A percentile compares a stretch with the other conserved stretches of the same genome.
These are phyloP conservation scores for Nautilus pompilius DNA, from an alignment of 1,140 invertebrate genomes.

Conservation along the genomic window DNA sequence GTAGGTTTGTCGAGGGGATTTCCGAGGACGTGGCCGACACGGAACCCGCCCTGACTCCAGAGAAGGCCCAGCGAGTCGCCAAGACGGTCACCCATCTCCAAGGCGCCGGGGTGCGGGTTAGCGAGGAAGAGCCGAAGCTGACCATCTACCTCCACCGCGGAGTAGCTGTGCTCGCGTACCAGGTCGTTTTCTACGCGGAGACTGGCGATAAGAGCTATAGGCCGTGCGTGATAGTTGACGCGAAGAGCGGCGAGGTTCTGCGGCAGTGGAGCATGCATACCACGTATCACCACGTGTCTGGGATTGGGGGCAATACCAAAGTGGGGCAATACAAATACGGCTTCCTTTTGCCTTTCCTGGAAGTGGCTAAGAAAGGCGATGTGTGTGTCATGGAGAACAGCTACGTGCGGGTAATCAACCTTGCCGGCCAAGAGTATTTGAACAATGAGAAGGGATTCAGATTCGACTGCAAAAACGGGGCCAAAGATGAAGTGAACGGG, in stretches of 20 bases:
- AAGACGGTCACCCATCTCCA: not conserved
- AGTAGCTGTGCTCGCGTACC: slow-evolving; percentile 10
- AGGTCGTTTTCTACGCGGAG: slow-evolving; percentile 7
- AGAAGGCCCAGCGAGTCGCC: slow-evolving; percentile 1
- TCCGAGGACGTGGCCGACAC: slow-evolving; percentile 3
- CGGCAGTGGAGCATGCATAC: slow-evolving; percentile 13
- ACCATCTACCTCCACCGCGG: not conserved
- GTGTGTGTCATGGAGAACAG: slow-evolving; percentile 24
- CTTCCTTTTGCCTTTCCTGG: slow-evolving; percentile 13
- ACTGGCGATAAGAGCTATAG: not conserved
- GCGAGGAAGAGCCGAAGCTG: not conserved
- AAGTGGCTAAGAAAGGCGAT: slow-evolving; percentile 6
- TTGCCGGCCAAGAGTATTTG: slow-evolving; percentile 2
- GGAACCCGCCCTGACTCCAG: not conserved
- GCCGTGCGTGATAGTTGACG: slow-evolving; percentile 20
- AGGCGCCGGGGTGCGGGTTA: not conserved
- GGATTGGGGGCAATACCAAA: slow-evolving; percentile 24
- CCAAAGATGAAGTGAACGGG: slow-evolving; percentile 22
- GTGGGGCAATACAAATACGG: slow-evolving; percentile 25
- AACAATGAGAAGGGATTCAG: slow-evolving; percentile 11
- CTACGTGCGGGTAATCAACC: slow-evolving; percentile 26
- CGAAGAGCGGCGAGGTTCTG: slow-evolving; percentile 12
- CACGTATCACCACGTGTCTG: slow-evolving; percentile 10
- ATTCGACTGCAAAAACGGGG: slow-evolving; percentile 8
- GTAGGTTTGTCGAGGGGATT: slow-evolving; percentile 6